phyloP scores from a whole-genome alignment of 2,797 vertebrate species.

The Malacoraja senta region DNA sequence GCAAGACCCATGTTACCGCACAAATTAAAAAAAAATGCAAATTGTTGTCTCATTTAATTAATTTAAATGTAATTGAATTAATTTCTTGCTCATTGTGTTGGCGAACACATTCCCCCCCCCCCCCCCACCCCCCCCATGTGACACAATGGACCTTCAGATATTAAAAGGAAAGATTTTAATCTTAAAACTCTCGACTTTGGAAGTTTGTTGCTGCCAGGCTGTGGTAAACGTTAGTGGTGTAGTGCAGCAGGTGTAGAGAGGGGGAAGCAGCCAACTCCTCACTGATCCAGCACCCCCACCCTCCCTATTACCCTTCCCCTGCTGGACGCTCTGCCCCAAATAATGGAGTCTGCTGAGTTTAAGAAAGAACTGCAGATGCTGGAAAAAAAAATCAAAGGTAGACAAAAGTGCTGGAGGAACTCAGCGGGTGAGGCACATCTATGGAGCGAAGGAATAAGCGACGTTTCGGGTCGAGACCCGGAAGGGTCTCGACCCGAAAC shows the following conservation, averaged over 20 bases:
- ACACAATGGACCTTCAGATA: background rate
- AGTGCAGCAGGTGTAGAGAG: too few species aligned
- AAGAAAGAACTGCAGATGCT: too few species aligned
- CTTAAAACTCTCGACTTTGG: background rate
- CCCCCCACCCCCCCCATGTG: background rate
- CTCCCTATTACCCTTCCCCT: background rate
- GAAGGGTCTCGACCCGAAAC: too few species aligned
- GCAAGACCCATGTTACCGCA: background rate
- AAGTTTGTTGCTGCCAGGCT: background rate
- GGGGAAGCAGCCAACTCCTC: too few species aligned
- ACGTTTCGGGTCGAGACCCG: too few species aligned
- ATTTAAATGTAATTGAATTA: background rate
- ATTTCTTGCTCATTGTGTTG: conserved; percentile 23
- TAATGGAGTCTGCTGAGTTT: too few species aligned
- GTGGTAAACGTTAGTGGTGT: too few species aligned
- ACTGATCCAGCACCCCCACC: background rate
- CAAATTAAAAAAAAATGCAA: background rate
- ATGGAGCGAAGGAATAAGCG: too few species aligned
- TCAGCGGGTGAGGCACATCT: too few species aligned
- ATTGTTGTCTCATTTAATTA: background rate
- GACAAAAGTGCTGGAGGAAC: too few species aligned
- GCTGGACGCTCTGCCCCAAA: background rate
- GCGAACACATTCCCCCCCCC: background rate
- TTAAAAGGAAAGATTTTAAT: conserved; percentile 16
- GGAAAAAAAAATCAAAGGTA: too few species aligned